Evolutionary conservation across 2,797 vertebrate genomes (phyloP).

Genomic region (Coranthus polyacanthus): DNA sequence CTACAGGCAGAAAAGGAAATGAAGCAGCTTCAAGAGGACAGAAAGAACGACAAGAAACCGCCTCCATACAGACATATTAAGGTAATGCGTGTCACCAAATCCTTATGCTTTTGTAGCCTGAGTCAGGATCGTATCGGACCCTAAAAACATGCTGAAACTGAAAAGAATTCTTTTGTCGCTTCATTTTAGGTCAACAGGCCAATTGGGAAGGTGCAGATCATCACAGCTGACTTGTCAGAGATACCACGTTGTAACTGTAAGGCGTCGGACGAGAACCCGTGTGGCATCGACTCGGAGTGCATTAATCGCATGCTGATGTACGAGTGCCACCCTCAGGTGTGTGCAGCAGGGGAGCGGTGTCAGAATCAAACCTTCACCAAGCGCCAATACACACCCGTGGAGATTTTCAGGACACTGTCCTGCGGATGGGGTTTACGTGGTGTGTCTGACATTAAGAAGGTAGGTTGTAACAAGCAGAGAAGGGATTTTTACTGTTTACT

Average conservation of each 20-base stretch:
- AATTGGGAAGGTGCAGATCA: constrained; percentile 95
- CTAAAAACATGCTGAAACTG: no score
- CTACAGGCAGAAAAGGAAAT: constrained; percentile 95
- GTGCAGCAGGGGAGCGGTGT: constrained; percentile 92
- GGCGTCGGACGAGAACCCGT: constrained; percentile 93
- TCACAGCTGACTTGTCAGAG: constrained; percentile 96
- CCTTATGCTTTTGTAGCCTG: not conserved
- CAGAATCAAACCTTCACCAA: constrained; percentile 98
- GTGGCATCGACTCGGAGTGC: constrained; percentile 96
- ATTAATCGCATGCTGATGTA: constrained; percentile 99
- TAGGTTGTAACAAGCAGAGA: constrained; percentile 43
- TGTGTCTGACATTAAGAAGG: constrained; percentile 95
- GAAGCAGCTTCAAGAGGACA: constrained; percentile 95
- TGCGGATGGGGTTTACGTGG: constrained; percentile 95
- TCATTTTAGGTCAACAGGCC: constrained; percentile 91
- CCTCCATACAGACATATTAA: constrained; percentile 96
- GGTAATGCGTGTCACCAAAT: constrained; percentile 77
- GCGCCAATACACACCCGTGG: constrained; percentile 93
- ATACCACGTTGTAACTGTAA: constrained; percentile 98
- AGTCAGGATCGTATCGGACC: not conserved
- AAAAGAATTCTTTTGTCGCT: not conserved
- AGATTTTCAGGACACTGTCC: constrained; percentile 93
- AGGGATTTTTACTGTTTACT: not conserved
- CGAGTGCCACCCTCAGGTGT: constrained; percentile 96
- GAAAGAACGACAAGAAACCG: constrained; percentile 97